phyloP scores from a whole-genome alignment of 2,113 vertebrate genomes.

The Orthonyx spaldingii region DNA sequence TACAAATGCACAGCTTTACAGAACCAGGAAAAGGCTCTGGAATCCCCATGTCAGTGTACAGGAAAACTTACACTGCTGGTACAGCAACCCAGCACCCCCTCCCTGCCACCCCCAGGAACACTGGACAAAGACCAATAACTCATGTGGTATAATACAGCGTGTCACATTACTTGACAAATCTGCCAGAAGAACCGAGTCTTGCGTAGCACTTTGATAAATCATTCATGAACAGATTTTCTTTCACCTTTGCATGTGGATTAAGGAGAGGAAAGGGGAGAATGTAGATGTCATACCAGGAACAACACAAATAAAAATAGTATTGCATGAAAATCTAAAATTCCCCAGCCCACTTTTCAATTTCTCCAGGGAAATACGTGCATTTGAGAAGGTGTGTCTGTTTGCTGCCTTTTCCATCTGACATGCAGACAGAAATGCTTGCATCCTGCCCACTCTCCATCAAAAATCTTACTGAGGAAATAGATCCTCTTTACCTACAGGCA shows the following conservation, averaged over 20 bases:
- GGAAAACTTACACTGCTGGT: neutral
- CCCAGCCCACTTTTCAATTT: neutral
- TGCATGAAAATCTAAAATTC: neutral
- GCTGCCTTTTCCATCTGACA: neutral
- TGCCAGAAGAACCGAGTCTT: neutral
- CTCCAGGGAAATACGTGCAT: neutral
- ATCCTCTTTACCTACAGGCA: neutral
- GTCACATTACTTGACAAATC: neutral
- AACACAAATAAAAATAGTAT: neutral
- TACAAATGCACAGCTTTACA: neutral
- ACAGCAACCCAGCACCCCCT: neutral
- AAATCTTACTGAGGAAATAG: neutral
- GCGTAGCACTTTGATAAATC: neutral
- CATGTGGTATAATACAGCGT: neutral
- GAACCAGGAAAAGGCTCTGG: conserved; percentile 22
- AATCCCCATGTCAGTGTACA: neutral
- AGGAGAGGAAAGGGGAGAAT: neutral
- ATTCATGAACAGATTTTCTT: neutral
- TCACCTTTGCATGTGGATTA: conserved; percentile 1
- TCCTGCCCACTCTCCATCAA: neutral
- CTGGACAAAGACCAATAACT: neutral
- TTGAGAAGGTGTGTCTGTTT: neutral
- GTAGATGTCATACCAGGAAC: neutral
- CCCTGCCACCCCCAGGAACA: neutral
- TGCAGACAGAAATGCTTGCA: neutral